phyloP scores from a whole-genome alignment of 2,113 vertebrate species.

The Sander lucioperca region DNA sequence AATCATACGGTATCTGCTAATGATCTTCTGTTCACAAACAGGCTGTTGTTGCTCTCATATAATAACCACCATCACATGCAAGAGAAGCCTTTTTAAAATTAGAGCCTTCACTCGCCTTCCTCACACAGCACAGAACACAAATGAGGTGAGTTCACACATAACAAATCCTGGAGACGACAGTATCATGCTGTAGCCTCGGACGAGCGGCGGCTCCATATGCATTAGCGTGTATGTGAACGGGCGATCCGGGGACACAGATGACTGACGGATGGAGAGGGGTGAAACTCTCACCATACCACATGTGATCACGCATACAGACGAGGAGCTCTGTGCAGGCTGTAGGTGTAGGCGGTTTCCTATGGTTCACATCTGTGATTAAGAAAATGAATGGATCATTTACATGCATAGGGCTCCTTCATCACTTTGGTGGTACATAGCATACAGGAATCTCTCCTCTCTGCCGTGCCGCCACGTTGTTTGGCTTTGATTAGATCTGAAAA shows the following conservation, averaged over 20 bases:
- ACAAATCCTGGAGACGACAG: slow-evolving; percentile 62
- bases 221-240: slow-evolving; percentile 35
- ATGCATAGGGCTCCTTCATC: slow-evolving; percentile 60
- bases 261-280: slow-evolving; percentile 43
- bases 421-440: slow-evolving; percentile 36
- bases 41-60: slow-evolving; percentile 50
- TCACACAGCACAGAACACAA: slow-evolving; percentile 50
- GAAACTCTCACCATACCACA: slow-evolving; percentile 56
- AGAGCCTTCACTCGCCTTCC: slow-evolving; percentile 37
- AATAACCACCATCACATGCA: slow-evolving; percentile 78
- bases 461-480: slow-evolving; percentile 74
- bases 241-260: slow-evolving; percentile 8
- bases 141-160: slow-evolving; percentile 74
- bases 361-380: slow-evolving; percentile 61
- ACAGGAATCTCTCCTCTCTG: slow-evolving; percentile 39
- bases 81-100: slow-evolving; percentile 50
- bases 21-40: slow-evolving; percentile 61
- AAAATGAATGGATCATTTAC: slow-evolving; percentile 76
- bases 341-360: slow-evolving; percentile 40
- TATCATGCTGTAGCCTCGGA: slow-evolving; percentile 36
- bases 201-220: slow-evolving; percentile 47
- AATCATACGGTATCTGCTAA: background rate
- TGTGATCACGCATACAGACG: slow-evolving; percentile 82
- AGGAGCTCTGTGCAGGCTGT: slow-evolving; percentile 44
- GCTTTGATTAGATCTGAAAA: slow-evolving; percentile 73